These are phyloP conservation scores for Willowsia nigromaculata DNA, from an alignment of 2,888 invertebrate genomes.

Conservation along the genomic window DNA sequence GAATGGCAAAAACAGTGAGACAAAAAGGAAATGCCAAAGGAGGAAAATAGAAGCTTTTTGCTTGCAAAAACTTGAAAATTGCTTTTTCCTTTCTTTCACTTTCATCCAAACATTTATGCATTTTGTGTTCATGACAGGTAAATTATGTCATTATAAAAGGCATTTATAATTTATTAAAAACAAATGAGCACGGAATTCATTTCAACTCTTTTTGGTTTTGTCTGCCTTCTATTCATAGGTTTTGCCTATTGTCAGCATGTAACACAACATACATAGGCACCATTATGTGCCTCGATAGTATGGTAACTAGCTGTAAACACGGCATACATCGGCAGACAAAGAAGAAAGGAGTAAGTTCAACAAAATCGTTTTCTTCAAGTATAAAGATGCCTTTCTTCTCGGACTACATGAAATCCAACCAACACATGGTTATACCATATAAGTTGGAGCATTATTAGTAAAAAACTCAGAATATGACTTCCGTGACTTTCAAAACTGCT, in stretches of 20 bases:
- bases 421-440: too few species aligned
- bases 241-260: too few species aligned
- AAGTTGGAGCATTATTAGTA: too few species aligned
- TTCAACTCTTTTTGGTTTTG: not conserved
- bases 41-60: not conserved
- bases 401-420: too few species aligned
- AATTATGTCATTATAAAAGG: conserved; percentile 21
- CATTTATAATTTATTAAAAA: not conserved
- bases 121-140: conserved; percentile 48
- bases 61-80: not conserved
- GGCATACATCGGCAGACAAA: too few species aligned
- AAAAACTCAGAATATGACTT: too few species aligned
- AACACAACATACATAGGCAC: not conserved
- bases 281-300: too few species aligned
- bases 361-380: too few species aligned
- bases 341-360: too few species aligned
- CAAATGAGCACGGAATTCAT: conserved; percentile 34
- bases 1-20: not conserved
- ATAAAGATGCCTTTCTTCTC: too few species aligned
- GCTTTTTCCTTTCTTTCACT: not conserved
- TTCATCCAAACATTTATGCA: conserved; percentile 3
- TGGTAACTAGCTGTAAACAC: too few species aligned
- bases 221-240: not conserved
- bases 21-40: not conserved
- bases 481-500: too few species aligned